Base-by-base conservation (phyloP, 1,140 invertebrate genomes). In the Zaprionus camerounensis region DNA sequence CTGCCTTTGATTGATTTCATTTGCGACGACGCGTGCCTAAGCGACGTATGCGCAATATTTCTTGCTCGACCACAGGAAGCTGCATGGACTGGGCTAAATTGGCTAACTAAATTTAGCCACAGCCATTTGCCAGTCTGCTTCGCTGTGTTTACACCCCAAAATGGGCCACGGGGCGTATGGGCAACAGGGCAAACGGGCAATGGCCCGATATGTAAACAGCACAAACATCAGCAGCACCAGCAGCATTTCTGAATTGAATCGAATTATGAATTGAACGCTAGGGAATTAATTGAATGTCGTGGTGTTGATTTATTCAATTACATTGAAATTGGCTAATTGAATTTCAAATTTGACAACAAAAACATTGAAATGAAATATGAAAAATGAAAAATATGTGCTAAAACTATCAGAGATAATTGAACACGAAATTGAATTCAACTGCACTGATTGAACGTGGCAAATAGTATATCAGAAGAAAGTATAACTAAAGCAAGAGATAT, bases 1-100 rank as follows among this genome's bases (percentile, higher is more conserved):
- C 51, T 61, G 75, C 53, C 85, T 80, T 82, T 88, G 85, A 88
- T 88, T 88, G 85, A 88, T 88, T 88, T 80, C 78, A 62, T 64
- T 68, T 41, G 38, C 70, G 71, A 58, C 67, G 31, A 67, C 31
- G 31, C 55, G 20, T 49, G 20, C 12, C 38, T 31, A 59, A 53
- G 64, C 49, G 49, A 38, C 81, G 76, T 83, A 83, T 83, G 61
- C 67, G 69, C 44, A 56, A 83, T 83, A 67, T 72, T 51, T 53
- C 12, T 15, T 41, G 5, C 26, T 49, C 44, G 15, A 17, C 17
- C 11, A 15, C 58, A 70, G 77, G 77, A 83, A 84, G 81, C 81
- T 84, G 77, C 59, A 56, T 31, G 15, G 15, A n/a, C 17, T 28
- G 24, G 46, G 49, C 1, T 34, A 34, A 34, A 11, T 13, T 36